phyloP scores from a whole-genome alignment of 1,140 invertebrate species.

The Gryllus bimaculatus region DNA sequence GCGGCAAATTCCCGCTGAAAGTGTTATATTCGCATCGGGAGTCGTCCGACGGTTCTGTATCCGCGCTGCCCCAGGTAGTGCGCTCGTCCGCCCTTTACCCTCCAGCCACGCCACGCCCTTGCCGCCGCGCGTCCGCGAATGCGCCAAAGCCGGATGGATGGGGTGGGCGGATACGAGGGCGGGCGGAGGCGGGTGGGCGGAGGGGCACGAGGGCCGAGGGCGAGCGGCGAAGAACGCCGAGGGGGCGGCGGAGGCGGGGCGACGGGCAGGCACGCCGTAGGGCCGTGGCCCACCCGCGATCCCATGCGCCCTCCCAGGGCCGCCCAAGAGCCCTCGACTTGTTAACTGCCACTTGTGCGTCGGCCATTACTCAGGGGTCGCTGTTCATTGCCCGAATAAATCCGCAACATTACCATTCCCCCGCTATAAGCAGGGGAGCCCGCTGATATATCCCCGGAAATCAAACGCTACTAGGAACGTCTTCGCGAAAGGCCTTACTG shows the following conservation, averaged over 20 bases:
- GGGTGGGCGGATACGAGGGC: no score
- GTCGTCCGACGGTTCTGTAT: no score
- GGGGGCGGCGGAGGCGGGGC: neutral
- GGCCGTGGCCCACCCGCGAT: no score
- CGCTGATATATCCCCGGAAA: neutral
- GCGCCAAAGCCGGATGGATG: no score
- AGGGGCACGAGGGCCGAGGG: neutral
- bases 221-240: neutral
- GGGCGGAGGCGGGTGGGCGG: no score
- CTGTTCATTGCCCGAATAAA: neutral
- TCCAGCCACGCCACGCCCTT: no score
- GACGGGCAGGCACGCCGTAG: neutral
- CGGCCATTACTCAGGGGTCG: constrained; percentile 13
- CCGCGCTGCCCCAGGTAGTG: no score
- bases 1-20: no score
- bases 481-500: constrained; percentile 7
- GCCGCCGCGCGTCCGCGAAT: no score
- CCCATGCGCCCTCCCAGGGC: neutral
- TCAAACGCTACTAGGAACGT: neutral
- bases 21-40: no score
- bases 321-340: constrained; percentile 8
- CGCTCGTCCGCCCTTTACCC: no score
- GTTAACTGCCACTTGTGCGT: constrained; percentile 16
- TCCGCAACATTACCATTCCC: constrained; percentile 3
- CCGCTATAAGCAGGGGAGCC: constrained; percentile 2